Base-by-base conservation (phyloP, 2,888 invertebrate species). In the Hypomecis atomaria region DNA sequence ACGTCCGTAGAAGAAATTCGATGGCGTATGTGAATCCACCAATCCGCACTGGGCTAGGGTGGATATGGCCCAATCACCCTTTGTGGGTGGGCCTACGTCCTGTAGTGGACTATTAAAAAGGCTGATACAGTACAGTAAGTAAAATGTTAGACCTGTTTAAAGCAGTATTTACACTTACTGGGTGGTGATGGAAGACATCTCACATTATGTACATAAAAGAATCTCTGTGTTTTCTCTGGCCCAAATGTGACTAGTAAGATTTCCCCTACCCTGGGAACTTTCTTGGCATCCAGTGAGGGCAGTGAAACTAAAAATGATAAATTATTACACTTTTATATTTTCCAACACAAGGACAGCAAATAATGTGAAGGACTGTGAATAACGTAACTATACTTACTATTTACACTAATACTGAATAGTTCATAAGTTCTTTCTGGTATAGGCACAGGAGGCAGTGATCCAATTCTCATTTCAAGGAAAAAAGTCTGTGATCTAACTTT, bases 121-220 rank as follows among this genome's bases (percentile, higher is more conserved):
- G n/a, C n/a, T n/a, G n/a, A n/a, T n/a, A n/a, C n/a, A n/a, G n/a
- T n/a, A n/a, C n/a, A n/a, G n/a, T n/a, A 23, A 23, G 1, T 2
- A 23, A 23, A 23, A 23, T 23, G 1, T 23, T 23, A 23, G 23
- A 23, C 23, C 23, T 23, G 23, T 1, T 3, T 23, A 23, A 23
- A 23, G 23, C 23, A 23, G 23, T 23, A 38, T 23, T 47, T 10
- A 58, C 67, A 85, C 90, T 85, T 67, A 92, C 92, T 87, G 66
- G 86, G 76, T 38, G 84, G 86, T 11, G 87, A 83, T 38, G 88
- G 87, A 56, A 89, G 81, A 68, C 70, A 71, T 72, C 84, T 84
- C 6, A 90, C 81, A 73, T 88, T 87, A 67, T 90, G 81, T 8
- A 92, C 90, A 77, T 78, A 92, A 74, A 90, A 87, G 74, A 91